phyloP scores from a whole-genome alignment of 2,113 vertebrate genomes.

The Accipiter virgatus region DNA sequence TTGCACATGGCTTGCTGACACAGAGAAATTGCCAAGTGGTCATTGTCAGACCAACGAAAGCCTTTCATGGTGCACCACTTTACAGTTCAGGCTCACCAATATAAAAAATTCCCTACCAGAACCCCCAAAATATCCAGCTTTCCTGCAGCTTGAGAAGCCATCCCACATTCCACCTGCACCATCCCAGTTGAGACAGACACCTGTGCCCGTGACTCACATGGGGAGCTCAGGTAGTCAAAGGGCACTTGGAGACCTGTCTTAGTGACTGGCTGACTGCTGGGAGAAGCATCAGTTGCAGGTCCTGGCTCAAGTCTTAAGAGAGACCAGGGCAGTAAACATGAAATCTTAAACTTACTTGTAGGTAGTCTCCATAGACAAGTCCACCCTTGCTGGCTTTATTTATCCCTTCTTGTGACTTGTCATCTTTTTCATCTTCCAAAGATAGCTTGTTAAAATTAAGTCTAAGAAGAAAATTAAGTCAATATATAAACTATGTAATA shows the following conservation, averaged over 20 bases:
- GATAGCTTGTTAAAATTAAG: slow-evolving; percentile 76
- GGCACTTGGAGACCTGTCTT: background rate
- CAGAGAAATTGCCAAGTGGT: background rate
- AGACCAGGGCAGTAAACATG: background rate
- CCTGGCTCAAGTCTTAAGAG: background rate
- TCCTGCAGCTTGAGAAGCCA: background rate
- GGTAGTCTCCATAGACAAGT: slow-evolving; percentile 88
- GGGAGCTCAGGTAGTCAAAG: background rate
- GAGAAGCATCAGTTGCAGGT: background rate
- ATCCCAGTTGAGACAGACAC: accelerated
- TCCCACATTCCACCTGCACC: background rate
- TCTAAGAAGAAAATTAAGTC: slow-evolving; percentile 35
- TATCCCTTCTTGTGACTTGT: slow-evolving; percentile 81
- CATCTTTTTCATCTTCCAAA: slow-evolving; percentile 72
- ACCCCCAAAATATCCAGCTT: background rate
- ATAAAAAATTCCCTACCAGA: background rate
- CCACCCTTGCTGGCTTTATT: slow-evolving; percentile 90
- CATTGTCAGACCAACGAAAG: background rate
- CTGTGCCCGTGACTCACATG: accelerated
- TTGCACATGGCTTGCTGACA: accelerated
- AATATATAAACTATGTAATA: background rate
- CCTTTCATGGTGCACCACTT: background rate
- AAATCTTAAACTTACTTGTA: slow-evolving; percentile 78
- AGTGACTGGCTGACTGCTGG: background rate
- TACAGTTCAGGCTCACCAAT: background rate